These are phyloP conservation scores for Caiman crocodilus DNA, from an alignment of 2,797 vertebrate genomes.

Conservation along the genomic window DNA sequence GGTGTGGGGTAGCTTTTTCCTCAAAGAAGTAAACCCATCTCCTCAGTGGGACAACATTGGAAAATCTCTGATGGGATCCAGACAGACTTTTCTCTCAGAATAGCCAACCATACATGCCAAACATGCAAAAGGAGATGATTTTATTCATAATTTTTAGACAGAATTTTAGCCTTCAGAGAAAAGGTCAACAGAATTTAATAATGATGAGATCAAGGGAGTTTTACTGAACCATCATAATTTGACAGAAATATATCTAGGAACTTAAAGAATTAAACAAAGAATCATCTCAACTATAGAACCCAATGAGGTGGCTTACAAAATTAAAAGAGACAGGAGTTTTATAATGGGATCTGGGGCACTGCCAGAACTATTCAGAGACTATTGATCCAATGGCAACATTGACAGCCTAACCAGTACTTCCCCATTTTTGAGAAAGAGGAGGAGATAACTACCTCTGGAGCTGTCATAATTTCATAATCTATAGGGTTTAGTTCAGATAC, in stretches of 20 bases:
- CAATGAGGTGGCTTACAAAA: accelerated
- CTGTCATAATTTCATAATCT: neutral
- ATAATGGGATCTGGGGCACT: accelerated
- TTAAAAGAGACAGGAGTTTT: neutral
- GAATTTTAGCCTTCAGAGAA: neutral
- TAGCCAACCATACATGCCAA: neutral
- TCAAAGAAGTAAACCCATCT: neutral
- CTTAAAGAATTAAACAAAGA: neutral
- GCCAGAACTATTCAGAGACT: neutral
- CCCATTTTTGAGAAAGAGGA: neutral
- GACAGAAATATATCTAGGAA: neutral
- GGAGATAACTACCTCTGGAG: neutral
- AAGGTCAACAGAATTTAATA: neutral
- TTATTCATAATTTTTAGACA: neutral
- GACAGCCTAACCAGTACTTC: neutral
- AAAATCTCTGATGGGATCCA: neutral
- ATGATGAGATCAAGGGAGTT: neutral
- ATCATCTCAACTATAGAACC: neutral
- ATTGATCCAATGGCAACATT: neutral
- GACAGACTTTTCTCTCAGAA: neutral
- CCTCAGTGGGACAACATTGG: neutral
- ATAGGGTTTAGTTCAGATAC: neutral
- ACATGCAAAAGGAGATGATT: neutral
- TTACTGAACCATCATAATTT: neutral
- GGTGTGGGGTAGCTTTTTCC: neutral